phyloP scores from a whole-genome alignment of 2,888 invertebrate species.

The Steinernema carpocapsae region DNA sequence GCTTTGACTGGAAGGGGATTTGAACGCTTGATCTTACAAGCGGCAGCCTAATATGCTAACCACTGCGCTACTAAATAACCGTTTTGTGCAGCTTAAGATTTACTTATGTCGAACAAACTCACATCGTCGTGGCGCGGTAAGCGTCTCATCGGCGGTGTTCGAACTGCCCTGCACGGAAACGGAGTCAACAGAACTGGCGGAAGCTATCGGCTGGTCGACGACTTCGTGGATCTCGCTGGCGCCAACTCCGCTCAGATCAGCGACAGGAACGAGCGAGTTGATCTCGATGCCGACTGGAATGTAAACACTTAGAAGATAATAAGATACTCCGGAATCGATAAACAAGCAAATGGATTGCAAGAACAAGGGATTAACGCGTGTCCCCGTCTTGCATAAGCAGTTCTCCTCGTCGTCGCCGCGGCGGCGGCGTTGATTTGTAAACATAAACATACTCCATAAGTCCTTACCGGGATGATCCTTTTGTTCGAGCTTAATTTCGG shows the following conservation, averaged over 20 bases:
- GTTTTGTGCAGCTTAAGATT: too few species aligned
- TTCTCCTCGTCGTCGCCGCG: not conserved
- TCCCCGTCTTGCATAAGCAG: slow-evolving; percentile 29
- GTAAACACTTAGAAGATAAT: not conserved
- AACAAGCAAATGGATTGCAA: not conserved
- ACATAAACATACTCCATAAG: slow-evolving; percentile 5
- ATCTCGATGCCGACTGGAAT: slow-evolving; percentile 32
- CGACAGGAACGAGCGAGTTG: slow-evolving; percentile 28
- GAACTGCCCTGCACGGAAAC: slow-evolving; percentile 32
- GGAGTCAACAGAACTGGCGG: slow-evolving; percentile 14
- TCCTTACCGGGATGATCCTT: slow-evolving; percentile 35
- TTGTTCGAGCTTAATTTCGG: slow-evolving; percentile 36
- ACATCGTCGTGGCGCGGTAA: slow-evolving; percentile 34
- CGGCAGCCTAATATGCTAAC: too few species aligned
- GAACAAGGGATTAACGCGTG: slow-evolving; percentile 22
- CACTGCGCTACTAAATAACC: too few species aligned
- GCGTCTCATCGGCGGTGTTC: slow-evolving; percentile 15
- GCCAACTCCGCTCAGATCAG: slow-evolving; percentile 12
- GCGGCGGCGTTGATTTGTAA: slow-evolving; percentile 6
- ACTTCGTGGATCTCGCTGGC: not conserved
- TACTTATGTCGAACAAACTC: slow-evolving; percentile 23
- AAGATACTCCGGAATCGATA: slow-evolving; percentile 1
- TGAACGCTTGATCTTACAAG: too few species aligned
- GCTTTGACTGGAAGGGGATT: too few species aligned
- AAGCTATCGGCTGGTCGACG: slow-evolving; percentile 24